Evolutionary conservation across 2,113 vertebrate genomes (phyloP), one percentile per base, ranked within the genome.

Genomic region (Jacana jacana): DNA sequence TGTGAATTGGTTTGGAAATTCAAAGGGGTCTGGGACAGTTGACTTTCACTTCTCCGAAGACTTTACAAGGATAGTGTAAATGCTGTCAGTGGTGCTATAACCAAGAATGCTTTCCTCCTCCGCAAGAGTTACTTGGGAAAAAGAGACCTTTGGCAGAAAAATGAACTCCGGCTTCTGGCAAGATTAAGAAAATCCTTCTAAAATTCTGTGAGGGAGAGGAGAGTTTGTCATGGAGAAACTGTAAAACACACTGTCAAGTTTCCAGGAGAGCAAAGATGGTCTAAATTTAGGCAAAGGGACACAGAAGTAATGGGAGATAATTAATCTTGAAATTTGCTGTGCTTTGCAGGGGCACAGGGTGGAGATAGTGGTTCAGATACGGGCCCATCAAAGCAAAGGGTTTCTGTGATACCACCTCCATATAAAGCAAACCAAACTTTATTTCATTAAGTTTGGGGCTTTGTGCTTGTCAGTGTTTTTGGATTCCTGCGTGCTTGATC

Each of bases 341-440:
- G 91, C 69, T 86, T 89, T 1, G 0, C 48, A 27, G 77, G 69
- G 27, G 86, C 91, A 68, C 94, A 57, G 89, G 94, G 81, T 93
- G 95, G 91, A 92, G 86, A 39, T 31, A 87, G 90, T 11, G 35
- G 51, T 71, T 75, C 83, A 78, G 49, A 42, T 46, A 46, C 70
- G 64, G 13, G 51, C 42, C 31, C 20, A 1, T 39, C 22, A 1
- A 35, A 89, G 54, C 0, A 1, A 16, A 61, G 30, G 5, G 11
- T 80, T 92, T 33, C 39, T 18, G 2, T 17, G 35, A 11, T 27
- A n/a, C 42, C 64, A 30, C 14, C 30, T 58, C n/a, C 1, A 2
- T 22, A 46, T 55, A 68, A 55, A 3, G 23, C 23, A 33, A 78
- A 1, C 27, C 30, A n/a, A 78, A 20, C 12, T 1, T 1, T 54